Evolutionary conservation across 2,888 invertebrate genomes (phyloP).

Genomic region (Itoplectis maculator): DNA sequence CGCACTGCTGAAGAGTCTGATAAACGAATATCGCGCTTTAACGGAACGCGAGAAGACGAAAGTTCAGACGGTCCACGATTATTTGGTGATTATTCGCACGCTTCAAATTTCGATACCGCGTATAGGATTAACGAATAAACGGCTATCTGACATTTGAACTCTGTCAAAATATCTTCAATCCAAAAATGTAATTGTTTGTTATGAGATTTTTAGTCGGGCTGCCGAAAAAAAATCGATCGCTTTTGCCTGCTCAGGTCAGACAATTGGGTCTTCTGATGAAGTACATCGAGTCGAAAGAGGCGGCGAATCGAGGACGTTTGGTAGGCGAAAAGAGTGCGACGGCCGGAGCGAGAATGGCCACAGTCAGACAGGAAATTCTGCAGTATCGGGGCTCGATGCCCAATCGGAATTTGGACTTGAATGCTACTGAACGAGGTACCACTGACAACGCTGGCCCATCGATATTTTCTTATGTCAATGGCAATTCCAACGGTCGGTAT

Average conservation of each 20-base stretch:
- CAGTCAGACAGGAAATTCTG: constrained; percentile 55
- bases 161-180: too few species aligned
- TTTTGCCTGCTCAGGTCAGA: constrained; percentile 59
- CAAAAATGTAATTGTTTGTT: too few species aligned
- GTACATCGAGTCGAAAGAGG: constrained; percentile 73
- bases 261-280: constrained; percentile 72
- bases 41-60: constrained; percentile 74
- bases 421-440: not conserved
- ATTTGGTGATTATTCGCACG: constrained; percentile 73
- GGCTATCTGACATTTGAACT: too few species aligned
- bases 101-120: too few species aligned
- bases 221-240: not conserved
- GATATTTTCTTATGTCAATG: not conserved
- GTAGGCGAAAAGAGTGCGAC: not conserved
- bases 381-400: constrained; percentile 62
- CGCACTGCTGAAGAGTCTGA: constrained; percentile 72
- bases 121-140: too few species aligned
- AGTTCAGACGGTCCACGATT: constrained; percentile 78
- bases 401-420: constrained; percentile 28
- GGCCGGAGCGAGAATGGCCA: constrained; percentile 25
- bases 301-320: constrained; percentile 48
- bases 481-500: constrained; percentile 32
- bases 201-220: too few species aligned
- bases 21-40: constrained; percentile 76
- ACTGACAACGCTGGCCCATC: not conserved